These are phyloP conservation scores for Drosophila neonasuta DNA, from an alignment of 2,888 invertebrate genomes.

Conservation along the genomic window DNA sequence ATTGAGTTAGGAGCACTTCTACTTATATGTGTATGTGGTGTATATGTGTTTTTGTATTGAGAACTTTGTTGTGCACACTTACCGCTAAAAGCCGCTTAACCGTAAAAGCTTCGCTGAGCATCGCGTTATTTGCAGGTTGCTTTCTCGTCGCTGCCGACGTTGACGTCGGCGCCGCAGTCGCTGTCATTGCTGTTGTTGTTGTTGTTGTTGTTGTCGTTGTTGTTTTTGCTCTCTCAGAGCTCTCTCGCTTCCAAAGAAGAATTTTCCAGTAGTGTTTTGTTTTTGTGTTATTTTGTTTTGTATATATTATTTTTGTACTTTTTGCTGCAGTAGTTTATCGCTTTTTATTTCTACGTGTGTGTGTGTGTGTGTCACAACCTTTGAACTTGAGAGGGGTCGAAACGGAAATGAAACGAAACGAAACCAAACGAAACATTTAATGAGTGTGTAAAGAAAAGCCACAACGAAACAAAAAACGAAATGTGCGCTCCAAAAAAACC, in stretches of 20 bases:
- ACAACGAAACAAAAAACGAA: constrained; percentile 20
- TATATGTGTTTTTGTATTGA: constrained; percentile 21
- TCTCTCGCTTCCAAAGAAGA: constrained; percentile 43
- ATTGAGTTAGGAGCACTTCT: constrained; percentile 29
- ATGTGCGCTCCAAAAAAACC: constrained; percentile 49
- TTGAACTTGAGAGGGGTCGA: constrained; percentile 69
- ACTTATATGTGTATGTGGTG: background rate
- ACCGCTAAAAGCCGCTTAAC: constrained; percentile 79
- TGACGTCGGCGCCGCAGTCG: constrained; percentile 53
- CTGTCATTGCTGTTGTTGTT: constrained; percentile 29
- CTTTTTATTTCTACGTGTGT: constrained; percentile 12
- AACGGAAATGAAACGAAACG: constrained; percentile 61
- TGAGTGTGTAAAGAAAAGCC: constrained; percentile 36
- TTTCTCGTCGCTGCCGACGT: constrained; percentile 69
- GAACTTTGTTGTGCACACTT: constrained; percentile 58
- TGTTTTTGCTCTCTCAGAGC: constrained; percentile 43
- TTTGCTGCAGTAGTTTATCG: constrained; percentile 16
- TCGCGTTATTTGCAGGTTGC: constrained; percentile 70
- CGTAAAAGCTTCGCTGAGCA: constrained; percentile 71
- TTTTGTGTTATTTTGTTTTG: constrained; percentile 18
- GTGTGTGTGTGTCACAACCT: constrained; percentile 50
- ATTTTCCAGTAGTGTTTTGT: constrained; percentile 43
- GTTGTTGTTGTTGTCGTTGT: constrained; percentile 25
- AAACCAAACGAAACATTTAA: constrained; percentile 64
- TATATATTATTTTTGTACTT: constrained; percentile 10